Percentiles rank a stretch among this genome's conserved stretches.
Conservation (phyloP, 2,113 vertebrate genomes). For the Halichoerus grypus region DNA sequence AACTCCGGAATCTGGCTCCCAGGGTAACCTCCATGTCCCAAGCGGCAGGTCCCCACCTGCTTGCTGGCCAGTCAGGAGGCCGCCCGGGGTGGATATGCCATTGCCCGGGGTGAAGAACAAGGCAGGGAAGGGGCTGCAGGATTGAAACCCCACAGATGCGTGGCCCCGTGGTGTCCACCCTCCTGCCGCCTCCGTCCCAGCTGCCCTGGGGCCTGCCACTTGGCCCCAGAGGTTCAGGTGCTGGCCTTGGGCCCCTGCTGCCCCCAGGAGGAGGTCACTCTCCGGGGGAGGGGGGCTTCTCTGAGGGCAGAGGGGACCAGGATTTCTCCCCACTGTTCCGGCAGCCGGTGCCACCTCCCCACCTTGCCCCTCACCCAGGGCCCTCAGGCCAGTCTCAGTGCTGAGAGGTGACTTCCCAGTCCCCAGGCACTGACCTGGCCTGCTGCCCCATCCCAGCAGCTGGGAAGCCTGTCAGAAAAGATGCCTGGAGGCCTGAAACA, state of each 20-base stretch:
- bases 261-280: neutral
- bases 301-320: neutral
- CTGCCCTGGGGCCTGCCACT: neutral
- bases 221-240: neutral
- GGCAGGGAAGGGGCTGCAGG: neutral
- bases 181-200: neutral
- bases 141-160: neutral
- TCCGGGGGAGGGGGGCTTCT: neutral
- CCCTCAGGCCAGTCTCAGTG: neutral
- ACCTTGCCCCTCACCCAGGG: neutral
- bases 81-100: neutral
- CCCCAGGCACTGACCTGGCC: neutral
- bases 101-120: rapidly evolving
- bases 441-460: neutral
- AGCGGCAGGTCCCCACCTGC: neutral
- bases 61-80: neutral
- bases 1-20: neutral
- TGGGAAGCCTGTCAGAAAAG: neutral
- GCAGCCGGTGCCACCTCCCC: neutral
- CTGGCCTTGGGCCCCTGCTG: neutral
- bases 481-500: neutral
- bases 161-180: rapidly evolving
- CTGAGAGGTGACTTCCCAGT: neutral
- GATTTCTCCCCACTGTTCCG: too few species aligned
- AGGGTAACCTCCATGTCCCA: rapidly evolving